Percentiles rank a stretch among this genome's conserved stretches.
Evolutionary conservation across 2,797 vertebrate species (phyloP).

Genomic region (Lagodon rhomboides): DNA sequence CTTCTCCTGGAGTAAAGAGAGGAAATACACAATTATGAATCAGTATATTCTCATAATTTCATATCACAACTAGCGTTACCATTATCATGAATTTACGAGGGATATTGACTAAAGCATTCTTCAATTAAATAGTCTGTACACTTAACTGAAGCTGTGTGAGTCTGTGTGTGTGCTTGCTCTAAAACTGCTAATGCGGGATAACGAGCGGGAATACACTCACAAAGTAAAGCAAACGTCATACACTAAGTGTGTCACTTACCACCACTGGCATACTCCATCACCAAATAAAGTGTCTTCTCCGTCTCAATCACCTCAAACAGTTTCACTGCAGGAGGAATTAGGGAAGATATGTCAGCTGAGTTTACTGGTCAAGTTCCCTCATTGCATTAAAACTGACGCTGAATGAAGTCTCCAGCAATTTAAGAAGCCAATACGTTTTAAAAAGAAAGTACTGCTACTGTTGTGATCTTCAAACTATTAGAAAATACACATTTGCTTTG

Average conservation of each 20-base stretch:
- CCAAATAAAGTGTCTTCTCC: constrained; percentile 97
- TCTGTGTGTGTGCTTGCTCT: background rate
- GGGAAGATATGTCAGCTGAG: background rate
- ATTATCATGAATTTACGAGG: background rate
- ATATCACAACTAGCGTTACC: background rate
- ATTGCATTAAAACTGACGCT: constrained; percentile 8
- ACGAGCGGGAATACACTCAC: background rate
- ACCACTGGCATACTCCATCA: constrained; percentile 98
- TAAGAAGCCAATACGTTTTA: background rate
- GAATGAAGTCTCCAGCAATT: background rate
- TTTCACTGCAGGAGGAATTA: constrained; percentile 85
- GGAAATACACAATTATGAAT: constrained; percentile 1
- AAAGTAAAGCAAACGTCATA: background rate
- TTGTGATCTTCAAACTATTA: background rate
- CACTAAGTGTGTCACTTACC: constrained; percentile 85
- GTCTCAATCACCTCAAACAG: constrained; percentile 98
- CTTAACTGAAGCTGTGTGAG: background rate
- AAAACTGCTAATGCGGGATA: background rate
- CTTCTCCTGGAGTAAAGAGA: constrained; percentile 88
- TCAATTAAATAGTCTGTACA: background rate
- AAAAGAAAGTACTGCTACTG: background rate
- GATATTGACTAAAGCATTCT: constrained; percentile 9
- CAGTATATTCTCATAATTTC: background rate
- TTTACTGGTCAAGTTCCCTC: background rate
- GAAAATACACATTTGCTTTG: background rate